phyloP scores from a whole-genome alignment of 2,797 vertebrate species.

The Helicolenus hilgendorfi region DNA sequence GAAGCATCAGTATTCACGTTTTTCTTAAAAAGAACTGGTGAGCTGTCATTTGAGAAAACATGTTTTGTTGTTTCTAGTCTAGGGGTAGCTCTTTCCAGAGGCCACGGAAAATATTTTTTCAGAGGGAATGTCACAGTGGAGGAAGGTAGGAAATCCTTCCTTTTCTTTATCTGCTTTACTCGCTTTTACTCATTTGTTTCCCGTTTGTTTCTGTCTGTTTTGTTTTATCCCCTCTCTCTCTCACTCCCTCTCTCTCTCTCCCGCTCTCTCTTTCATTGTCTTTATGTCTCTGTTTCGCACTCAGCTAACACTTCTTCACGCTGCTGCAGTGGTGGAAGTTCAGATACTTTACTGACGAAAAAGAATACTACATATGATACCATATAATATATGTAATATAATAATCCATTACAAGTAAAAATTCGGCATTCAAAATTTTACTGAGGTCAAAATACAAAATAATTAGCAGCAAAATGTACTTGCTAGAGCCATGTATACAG shows the following conservation, averaged over 20 bases:
- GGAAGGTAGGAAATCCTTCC: constrained; percentile 91
- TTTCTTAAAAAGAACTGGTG: not conserved
- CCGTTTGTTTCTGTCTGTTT: not conserved
- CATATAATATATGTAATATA: not conserved
- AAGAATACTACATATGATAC: not conserved
- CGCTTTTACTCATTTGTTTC: not conserved
- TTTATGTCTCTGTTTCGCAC: not conserved
- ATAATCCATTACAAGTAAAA: not conserved
- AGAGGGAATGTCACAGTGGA: constrained; percentile 97
- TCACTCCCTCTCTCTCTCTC: not conserved
- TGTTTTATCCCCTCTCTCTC: not conserved
- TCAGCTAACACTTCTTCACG: not conserved
- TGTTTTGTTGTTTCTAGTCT: constrained; percentile 87
- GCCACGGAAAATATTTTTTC: constrained; percentile 98
- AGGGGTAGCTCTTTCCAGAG: constrained; percentile 97
- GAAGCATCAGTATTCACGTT: not conserved
- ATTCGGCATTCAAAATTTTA: not conserved
- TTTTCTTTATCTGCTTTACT: not conserved
- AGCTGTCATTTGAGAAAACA: not conserved
- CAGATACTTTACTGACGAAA: not conserved
- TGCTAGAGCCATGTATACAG: not conserved
- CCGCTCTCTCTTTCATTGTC: not conserved
- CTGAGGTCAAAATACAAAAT: not conserved
- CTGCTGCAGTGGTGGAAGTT: not conserved
- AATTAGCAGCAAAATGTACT: not conserved